Percentiles rank a stretch among this genome's conserved stretches.
phyloP scores from a whole-genome alignment of 2,113 vertebrate species.

The Cheirogaleus medius region DNA sequence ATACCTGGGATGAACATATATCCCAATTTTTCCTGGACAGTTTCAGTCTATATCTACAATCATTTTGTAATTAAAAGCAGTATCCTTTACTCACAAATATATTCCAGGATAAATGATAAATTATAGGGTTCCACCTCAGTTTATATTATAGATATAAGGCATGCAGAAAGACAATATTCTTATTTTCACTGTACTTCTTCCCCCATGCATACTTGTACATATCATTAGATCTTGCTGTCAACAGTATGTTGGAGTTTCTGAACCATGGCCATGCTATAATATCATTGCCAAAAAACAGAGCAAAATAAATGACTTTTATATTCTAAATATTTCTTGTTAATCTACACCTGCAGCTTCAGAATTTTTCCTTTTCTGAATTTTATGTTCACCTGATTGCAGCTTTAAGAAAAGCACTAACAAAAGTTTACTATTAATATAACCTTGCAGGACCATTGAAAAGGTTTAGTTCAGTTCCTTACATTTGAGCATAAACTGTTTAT shows the following conservation, averaged over 20 bases:
- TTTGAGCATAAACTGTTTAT: slow-evolving; percentile 19
- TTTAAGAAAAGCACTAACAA: slow-evolving; percentile 20
- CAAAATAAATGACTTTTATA: neutral
- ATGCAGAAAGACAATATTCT: neutral
- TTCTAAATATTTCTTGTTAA: neutral
- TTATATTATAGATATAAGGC: neutral
- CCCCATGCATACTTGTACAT: neutral
- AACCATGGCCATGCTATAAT: neutral
- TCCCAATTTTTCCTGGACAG: neutral
- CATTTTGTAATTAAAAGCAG: neutral
- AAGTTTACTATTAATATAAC: neutral
- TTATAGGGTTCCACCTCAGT: neutral
- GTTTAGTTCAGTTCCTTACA: neutral
- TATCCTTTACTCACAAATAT: neutral
- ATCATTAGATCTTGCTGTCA: neutral
- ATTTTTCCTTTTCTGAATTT: neutral
- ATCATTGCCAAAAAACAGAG: neutral
- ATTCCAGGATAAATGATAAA: neutral
- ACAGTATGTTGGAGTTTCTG: neutral
- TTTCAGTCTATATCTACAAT: neutral
- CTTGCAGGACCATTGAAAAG: neutral
- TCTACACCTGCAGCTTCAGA: neutral
- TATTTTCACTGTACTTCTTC: neutral
- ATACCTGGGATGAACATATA: neutral
- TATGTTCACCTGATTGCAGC: neutral